Base-by-base conservation (phyloP, 1,140 invertebrate species). In the Bombus breviceps region DNA sequence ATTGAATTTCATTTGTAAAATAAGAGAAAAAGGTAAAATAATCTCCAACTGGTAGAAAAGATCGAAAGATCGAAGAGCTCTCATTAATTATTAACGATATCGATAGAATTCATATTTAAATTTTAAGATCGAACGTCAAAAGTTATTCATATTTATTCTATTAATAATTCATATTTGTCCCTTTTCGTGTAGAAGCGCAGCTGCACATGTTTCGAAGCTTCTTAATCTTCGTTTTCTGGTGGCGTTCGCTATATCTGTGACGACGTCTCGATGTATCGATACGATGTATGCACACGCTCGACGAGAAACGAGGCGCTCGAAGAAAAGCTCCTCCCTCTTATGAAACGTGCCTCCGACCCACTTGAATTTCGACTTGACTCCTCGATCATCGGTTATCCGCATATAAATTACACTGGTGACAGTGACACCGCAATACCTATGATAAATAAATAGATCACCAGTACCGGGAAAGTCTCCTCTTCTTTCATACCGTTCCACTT, bases 371-470 rank as follows among this genome's bases (percentile, higher is more conserved):
- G 43, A 71, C 75, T 59, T 37, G 62, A 79, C 75, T 79, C 37
- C 53, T 32, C 75, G 75, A 79, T 84, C 66, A 84, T 78, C 53
- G 64, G 66, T 69, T 78, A 78, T 71, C 64, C 32, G 64, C 37
- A 59, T 79, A 84, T 79, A 84, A 84, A 84, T 84, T 84, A 68
- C 75, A 43, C 22, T n/a, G 25, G 64, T n/a, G 82, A 69, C 81
- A 68, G 28, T 25, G 47, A n/a, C n/a, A 34, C 22, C 15, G n/a
- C 76, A 28, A 79, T 79, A 84, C 66, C 76, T 79, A 79, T 62
- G 64, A 79, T 79, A 84, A 84, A 84, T 79, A 79, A 79, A 84
- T 84, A 72, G 39, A 79, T 84, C 66, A 77, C 15, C 69, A 4
- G 1, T 18, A 25, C 6, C 1, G 37, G 32, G 47, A 72, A 57